phyloP scores from a whole-genome alignment of 2,797 vertebrate genomes.

The Coregonus sp. region DNA sequence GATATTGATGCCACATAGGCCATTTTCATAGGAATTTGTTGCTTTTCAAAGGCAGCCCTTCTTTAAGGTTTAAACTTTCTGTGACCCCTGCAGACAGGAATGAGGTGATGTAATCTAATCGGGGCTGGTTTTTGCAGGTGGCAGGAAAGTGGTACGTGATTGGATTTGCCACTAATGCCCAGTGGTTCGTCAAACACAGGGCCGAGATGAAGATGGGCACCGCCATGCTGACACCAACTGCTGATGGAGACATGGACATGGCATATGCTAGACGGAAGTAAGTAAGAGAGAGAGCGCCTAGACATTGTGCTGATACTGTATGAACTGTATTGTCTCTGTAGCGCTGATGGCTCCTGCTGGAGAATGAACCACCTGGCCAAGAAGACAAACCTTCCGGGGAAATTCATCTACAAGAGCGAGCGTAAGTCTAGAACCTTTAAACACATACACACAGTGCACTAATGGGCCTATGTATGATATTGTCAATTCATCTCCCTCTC shows the following conservation, averaged over 20 bases:
- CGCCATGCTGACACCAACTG: conserved; percentile 58
- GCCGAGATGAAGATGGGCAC: conserved; percentile 80
- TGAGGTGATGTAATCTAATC: background rate
- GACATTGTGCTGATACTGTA: background rate
- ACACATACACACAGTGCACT: background rate
- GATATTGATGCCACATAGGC: too few species aligned
- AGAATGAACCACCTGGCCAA: conserved; percentile 73
- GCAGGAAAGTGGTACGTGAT: conserved; percentile 84
- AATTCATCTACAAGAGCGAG: conserved; percentile 76
- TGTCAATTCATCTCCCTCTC: background rate
- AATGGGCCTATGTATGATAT: background rate
- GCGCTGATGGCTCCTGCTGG: conserved; percentile 78
- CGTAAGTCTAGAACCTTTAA: conserved; percentile 65
- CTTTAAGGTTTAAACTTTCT: background rate
- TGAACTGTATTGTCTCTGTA: conserved; percentile 49
- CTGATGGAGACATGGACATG: conserved; percentile 80
- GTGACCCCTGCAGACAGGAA: background rate
- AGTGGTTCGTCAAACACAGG: conserved; percentile 82
- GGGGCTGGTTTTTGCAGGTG: conserved; percentile 66
- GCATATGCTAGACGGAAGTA: conserved; percentile 77
- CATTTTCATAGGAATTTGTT: too few species aligned
- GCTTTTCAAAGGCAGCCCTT: too few species aligned
- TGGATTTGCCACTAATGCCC: conserved; percentile 84
- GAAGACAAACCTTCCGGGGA: conserved; percentile 71
- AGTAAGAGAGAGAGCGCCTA: conserved; percentile 2